Base-by-base conservation (phyloP, 2,113 vertebrate species). In the Triplophysa siluroides region DNA sequence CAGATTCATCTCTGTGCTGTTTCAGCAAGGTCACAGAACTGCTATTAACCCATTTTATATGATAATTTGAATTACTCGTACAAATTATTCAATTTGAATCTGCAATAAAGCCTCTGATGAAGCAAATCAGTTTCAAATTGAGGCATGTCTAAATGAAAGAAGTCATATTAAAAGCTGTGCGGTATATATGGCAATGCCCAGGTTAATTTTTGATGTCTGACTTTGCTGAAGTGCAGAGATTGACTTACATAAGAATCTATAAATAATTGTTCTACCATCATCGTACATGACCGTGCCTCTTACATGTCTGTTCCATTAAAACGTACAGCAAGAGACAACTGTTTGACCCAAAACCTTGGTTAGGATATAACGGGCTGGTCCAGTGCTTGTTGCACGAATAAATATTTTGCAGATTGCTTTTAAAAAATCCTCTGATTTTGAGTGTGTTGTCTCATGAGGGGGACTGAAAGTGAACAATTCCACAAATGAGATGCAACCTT, bases 221-320 rank as follows among this genome's bases (percentile, higher is more conserved):
- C 10, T 45, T 61, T 62, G 16, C 72, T 43, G 14, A 71, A 71
- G 58, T 71, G 29, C 33, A 60, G 65, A 61, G 21, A 60, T n/a
- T 69, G 76, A 78, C 24, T 79, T 71, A 71, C 67, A 63, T 79
- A 79, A 79, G 66, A 8, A 62, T 71, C 54, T 47, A 70, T 60
- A 43, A 78, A 78, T 78, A 67, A 43, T 58, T 78, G 50, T 58
- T 62, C 2, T 7, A 21, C 16, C 21, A 69, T 21, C n/a, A 8
- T 41, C 21, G 23, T 45, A 47, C 18, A 47, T 33, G 52, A 33
- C 77, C 9, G 16, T 43, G 23, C 13, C 61, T 70, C 38, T 61
- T 26, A 61, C 33, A 47, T 14, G 21, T 45, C 41, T 4, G 38
- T n/a, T 60, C 21, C 11, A 61, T 70, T 69, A 29, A 78, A 16